phyloP scores from a whole-genome alignment of 2,113 vertebrate genomes.

The Xenus cinereus region DNA sequence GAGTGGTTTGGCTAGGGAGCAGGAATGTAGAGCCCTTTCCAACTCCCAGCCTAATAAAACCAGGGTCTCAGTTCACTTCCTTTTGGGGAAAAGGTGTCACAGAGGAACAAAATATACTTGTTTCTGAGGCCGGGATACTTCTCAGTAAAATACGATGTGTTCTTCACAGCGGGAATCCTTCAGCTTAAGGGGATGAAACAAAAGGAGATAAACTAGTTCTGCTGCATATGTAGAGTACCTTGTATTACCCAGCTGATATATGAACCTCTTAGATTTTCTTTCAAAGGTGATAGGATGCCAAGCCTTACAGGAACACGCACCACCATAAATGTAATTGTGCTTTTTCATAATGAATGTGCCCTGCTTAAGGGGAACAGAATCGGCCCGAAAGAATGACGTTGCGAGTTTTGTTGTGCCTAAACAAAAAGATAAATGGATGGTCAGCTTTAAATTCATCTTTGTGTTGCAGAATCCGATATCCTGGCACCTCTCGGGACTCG shows the following conservation, averaged over 20 bases:
- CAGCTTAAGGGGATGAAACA: background rate
- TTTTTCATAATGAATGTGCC: background rate
- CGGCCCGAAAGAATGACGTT: constrained; percentile 76
- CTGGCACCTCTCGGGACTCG: constrained; percentile 76
- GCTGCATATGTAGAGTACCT: constrained; percentile 22
- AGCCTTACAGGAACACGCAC: constrained; percentile 15
- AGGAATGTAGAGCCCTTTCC: background rate
- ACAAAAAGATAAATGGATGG: constrained; percentile 78
- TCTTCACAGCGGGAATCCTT: constrained; percentile 29
- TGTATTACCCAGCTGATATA: background rate
- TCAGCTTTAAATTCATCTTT: constrained; percentile 79
- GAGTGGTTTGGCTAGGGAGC: background rate
- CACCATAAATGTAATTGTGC: background rate
- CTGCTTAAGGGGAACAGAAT: constrained; percentile 76
- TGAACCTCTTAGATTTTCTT: constrained; percentile 17
- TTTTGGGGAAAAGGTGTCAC: background rate
- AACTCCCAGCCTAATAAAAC: background rate
- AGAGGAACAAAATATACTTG: background rate
- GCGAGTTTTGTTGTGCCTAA: constrained; percentile 82
- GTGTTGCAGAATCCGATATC: constrained; percentile 78
- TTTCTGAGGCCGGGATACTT: background rate
- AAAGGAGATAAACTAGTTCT: constrained; percentile 1
- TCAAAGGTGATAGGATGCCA: constrained; percentile 30
- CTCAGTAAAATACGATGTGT: background rate
- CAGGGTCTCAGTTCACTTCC: background rate